Evolutionary conservation across 2,113 vertebrate genomes (phyloP).

Genomic region (Setophaga coronata): DNA sequence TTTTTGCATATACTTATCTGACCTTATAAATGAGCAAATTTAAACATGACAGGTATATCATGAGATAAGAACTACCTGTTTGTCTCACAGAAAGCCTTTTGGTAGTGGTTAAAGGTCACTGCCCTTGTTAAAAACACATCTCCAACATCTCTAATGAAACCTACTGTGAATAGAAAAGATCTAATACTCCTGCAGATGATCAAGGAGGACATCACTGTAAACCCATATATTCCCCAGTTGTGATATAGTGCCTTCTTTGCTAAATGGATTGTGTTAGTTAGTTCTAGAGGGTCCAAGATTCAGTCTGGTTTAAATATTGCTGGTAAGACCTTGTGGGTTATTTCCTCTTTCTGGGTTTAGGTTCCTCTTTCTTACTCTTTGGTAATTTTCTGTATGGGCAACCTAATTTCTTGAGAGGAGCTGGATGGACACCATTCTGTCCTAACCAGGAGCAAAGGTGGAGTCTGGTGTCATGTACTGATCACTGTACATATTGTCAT

Average conservation of each 20-base stretch:
- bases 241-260: not conserved
- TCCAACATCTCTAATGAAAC: not conserved
- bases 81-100: not conserved
- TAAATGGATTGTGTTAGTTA: not conserved
- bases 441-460: not conserved
- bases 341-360: not conserved
- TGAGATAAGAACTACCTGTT: not conserved
- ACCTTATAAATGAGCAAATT: not conserved
- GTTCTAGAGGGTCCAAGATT: not conserved
- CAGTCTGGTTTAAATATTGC: not conserved
- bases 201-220: not conserved
- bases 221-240: not conserved
- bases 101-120: not conserved
- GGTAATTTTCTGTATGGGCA: not conserved
- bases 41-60: not conserved
- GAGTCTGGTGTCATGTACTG: not conserved
- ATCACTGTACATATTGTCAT: fast-evolving
- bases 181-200: not conserved
- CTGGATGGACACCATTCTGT: fast-evolving
- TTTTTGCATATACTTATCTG: not conserved
- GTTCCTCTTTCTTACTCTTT: not conserved
- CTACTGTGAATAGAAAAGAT: not conserved
- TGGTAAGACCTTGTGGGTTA: not conserved
- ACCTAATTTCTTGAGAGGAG: not conserved
- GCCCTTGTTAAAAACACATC: not conserved